Base-by-base conservation (phyloP, 2,113 vertebrate genomes). In the Oenanthe melanoleuca region DNA sequence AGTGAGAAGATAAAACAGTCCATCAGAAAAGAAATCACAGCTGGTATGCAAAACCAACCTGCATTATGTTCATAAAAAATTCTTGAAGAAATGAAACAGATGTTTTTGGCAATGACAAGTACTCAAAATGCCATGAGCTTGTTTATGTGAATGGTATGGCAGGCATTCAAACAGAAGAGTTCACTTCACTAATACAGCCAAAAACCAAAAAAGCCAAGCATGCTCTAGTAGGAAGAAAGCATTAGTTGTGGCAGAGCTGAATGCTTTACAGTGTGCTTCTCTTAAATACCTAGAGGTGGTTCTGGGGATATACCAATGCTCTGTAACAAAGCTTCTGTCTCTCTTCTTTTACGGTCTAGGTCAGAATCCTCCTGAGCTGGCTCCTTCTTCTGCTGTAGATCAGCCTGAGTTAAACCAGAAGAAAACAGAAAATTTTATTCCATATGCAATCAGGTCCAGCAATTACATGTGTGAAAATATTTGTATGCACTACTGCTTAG, bases 291-390 rank as follows among this genome's bases (percentile, higher is more conserved):
- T 98, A 99, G 97, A 40, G 99, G 98, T 50, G 99, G 99, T 94
- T 99, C 99, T 8, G 99, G 99, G 6, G 99, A 99, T 89, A 99
- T 99, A 52, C 99, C 99, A 63, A 99, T 99, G 89, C 99, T 99
- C 94, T 99, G 99, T 26, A 99, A 98, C 77, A 99, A 97, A 49
- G 99, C 99, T 92, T 99, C 99, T 0, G 99, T 99, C 97, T 99
- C 99, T 70, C 99, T 97, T 49, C 99, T 98, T 86, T 99, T 99
- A 34, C 99, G 98, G 96, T 99, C 99, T 88, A 99, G 96, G 92
- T 99, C 99, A 2, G 99, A 99, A 82, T 99, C 99, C 75, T 99
- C 99, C 24, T 98, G 98, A 71, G 97, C 96, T 8, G 97, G 98
- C 84, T 99, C 99, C 44, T 98, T 98, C 97, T 99, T 99, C 95